phyloP scores from a whole-genome alignment of 2,113 vertebrate genomes.

The Platycercus adscitus region DNA sequence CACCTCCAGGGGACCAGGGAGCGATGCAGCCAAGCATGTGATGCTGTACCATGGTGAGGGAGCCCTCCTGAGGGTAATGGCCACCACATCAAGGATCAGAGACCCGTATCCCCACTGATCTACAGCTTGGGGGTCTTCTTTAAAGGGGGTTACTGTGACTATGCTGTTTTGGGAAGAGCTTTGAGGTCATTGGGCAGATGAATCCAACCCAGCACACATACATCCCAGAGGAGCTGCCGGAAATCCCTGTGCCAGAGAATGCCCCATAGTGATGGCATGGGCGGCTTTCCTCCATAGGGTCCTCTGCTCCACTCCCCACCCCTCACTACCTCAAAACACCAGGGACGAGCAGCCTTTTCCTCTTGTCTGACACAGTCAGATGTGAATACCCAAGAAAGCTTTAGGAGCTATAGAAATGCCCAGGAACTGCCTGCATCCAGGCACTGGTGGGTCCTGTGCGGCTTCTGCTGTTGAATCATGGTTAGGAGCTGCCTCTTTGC shows the following conservation, averaged over 20 bases:
- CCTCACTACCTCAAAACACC: rapidly evolving
- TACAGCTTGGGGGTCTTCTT: rapidly evolving
- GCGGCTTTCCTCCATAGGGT: rapidly evolving
- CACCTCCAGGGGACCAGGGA: not conserved
- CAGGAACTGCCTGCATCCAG: not conserved
- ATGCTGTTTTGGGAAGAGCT: not conserved
- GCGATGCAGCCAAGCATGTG: not conserved
- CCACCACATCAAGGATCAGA: not conserved
- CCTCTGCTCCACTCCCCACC: not conserved
- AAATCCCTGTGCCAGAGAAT: not conserved
- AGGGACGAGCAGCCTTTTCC: not conserved
- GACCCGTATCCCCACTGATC: not conserved
- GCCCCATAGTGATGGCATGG: rapidly evolving
- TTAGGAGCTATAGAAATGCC: not conserved
- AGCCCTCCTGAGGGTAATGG: rapidly evolving
- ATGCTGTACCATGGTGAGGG: not conserved
- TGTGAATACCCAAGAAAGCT: not conserved
- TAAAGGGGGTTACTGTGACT: not conserved
- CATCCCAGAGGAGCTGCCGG: not conserved
- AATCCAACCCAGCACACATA: rapidly evolving
- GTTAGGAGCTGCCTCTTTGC: not conserved
- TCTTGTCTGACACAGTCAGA: not conserved
- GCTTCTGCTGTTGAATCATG: not conserved
- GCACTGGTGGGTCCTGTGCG: not conserved
- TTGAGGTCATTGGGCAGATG: not conserved